Percentiles rank a stretch among this genome's conserved stretches.
These are phyloP conservation scores for Spondyliosoma cantharus DNA, from an alignment of 2,797 vertebrate genomes.

Conservation along the genomic window DNA sequence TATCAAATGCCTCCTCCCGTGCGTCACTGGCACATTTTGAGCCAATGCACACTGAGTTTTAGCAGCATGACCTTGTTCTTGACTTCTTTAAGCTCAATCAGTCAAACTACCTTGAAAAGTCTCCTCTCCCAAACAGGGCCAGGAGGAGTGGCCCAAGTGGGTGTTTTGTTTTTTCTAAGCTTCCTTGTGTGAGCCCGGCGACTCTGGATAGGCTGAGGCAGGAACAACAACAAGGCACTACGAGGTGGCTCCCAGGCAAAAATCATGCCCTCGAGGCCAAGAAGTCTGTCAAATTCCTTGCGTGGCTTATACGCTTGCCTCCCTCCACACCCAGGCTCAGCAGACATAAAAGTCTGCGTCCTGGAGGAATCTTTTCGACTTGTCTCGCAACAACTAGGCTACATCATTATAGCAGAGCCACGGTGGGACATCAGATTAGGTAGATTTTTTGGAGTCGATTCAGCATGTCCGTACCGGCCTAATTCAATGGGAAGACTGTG, in stretches of 20 bases:
- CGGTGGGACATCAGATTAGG: slow-evolving; percentile 51
- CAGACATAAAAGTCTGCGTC: slow-evolving; percentile 29
- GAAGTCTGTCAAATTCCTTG: slow-evolving; percentile 67
- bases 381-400: slow-evolving; percentile 23
- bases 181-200: slow-evolving; percentile 22
- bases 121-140: slow-evolving; percentile 19
- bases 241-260: slow-evolving; percentile 43
- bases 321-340: slow-evolving; percentile 49
- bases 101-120: slow-evolving; percentile 40
- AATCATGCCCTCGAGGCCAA: slow-evolving; percentile 59
- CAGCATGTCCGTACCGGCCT: slow-evolving; percentile 31
- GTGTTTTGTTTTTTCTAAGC: slow-evolving; percentile 29
- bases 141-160: slow-evolving; percentile 50
- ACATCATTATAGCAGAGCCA: slow-evolving; percentile 20
- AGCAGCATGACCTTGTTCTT: slow-evolving; percentile 34
- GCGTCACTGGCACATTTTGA: not conserved
- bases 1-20: not conserved
- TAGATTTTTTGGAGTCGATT: slow-evolving; percentile 53
- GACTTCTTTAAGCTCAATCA: slow-evolving; percentile 14
- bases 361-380: slow-evolving; percentile 49
- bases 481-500: slow-evolving; percentile 54
- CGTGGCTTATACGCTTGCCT: slow-evolving; percentile 31
- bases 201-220: slow-evolving; percentile 25
- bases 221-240: slow-evolving; percentile 50
- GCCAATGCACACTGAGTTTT: slow-evolving; percentile 16